phyloP scores from a whole-genome alignment of 2,888 invertebrate genomes.

The Xylota sylvarum region DNA sequence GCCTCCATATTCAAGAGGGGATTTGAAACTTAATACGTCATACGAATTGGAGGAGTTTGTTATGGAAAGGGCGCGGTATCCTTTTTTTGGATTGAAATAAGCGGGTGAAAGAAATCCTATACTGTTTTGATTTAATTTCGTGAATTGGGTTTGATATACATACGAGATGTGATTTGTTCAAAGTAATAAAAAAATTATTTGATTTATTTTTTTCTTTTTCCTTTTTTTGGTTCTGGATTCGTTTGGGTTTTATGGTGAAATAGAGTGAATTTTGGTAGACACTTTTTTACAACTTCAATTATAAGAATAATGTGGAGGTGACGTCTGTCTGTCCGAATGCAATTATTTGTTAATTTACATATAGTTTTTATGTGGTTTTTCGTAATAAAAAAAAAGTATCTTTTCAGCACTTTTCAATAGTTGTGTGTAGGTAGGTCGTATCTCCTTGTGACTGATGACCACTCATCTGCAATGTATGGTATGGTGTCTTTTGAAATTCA shows the following conservation, averaged over 20 bases:
- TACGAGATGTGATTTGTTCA: background rate
- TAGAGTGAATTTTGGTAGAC: constrained; percentile 2
- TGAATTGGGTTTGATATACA: constrained; percentile 4
- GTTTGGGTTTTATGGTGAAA: background rate
- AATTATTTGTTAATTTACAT: too few relatives aligned
- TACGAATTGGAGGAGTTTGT: background rate
- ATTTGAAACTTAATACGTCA: constrained; percentile 23
- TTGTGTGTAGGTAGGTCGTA: too few relatives aligned
- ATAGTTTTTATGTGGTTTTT: too few relatives aligned
- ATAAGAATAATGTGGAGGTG: background rate
- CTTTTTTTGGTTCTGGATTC: background rate
- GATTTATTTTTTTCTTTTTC: background rate
- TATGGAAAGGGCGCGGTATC: constrained; percentile 9
- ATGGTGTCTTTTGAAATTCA: too few relatives aligned
- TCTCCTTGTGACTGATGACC: too few relatives aligned
- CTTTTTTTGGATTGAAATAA: background rate
- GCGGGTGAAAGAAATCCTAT: background rate
- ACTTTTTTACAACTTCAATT: constrained; percentile 3
- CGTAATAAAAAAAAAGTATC: too few relatives aligned
- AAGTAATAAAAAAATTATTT: background rate
- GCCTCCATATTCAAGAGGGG: background rate
- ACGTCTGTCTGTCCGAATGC: constrained; percentile 6
- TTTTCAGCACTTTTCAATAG: too few relatives aligned
- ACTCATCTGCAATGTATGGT: too few relatives aligned
- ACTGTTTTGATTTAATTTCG: constrained; percentile 30